Evolutionary conservation across 2,888 invertebrate species (phyloP).

Genomic region (Melanophora roralis): DNA sequence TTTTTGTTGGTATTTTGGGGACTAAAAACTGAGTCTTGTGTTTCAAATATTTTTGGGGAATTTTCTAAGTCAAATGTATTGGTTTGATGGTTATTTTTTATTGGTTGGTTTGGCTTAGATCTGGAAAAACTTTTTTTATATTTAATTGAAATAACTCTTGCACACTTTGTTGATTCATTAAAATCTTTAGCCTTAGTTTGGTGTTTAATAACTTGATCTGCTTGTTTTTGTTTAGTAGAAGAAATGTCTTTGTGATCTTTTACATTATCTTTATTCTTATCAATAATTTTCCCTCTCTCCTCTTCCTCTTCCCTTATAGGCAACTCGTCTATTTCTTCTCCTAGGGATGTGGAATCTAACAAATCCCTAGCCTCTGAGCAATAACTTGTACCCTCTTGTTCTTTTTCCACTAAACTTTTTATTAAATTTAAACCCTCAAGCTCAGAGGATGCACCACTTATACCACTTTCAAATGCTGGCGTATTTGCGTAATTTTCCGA

Average conservation of each 20-base stretch:
- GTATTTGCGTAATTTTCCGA: background rate
- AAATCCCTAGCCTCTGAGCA: background rate
- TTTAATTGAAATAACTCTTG: too few relatives aligned
- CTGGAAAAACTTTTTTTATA: too few relatives aligned
- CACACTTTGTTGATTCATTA: too few relatives aligned
- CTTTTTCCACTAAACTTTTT: conserved; percentile 40
- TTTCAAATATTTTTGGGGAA: too few relatives aligned
- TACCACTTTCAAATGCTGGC: background rate
- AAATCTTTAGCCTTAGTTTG: too few relatives aligned
- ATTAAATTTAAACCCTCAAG: conserved; percentile 34
- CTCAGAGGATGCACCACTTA: background rate
- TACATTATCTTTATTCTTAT: background rate
- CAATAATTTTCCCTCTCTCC: background rate
- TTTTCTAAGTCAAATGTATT: too few relatives aligned
- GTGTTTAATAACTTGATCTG: too few relatives aligned
- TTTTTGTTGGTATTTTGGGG: background rate
- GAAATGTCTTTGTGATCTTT: background rate
- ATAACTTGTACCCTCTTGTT: conserved; percentile 1
- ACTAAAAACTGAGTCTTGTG: background rate
- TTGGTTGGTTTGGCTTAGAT: too few relatives aligned
- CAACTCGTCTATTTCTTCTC: conserved; percentile 40
- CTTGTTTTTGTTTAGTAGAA: too few relatives aligned
- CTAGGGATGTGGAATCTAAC: background rate
- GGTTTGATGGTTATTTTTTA: too few relatives aligned
- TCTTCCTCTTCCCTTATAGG: conserved; percentile 2